A percentile compares a stretch with the other conserved stretches of the same genome.
These are phyloP conservation scores for Ophioderma brevispina DNA, from an alignment of 35 echinoderm and acorn worm species.

Conservation along the genomic window DNA sequence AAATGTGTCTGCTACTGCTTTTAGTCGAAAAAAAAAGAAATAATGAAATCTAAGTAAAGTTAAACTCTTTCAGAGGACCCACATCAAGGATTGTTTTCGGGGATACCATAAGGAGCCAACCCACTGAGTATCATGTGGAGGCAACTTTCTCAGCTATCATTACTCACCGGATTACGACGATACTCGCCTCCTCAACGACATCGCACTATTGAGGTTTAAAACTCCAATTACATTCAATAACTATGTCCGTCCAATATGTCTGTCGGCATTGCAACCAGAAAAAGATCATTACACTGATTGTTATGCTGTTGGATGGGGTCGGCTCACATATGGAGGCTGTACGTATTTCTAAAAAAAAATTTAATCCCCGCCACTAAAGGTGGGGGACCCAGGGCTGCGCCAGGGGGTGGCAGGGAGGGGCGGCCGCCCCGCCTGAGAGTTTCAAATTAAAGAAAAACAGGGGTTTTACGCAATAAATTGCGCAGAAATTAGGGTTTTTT, in stretches of 20 bases:
- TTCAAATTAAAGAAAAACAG: too few species aligned
- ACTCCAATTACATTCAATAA: not conserved
- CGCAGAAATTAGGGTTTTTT: too few species aligned
- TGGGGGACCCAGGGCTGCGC: too few species aligned
- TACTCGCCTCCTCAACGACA: not conserved
- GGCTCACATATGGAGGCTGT: not conserved
- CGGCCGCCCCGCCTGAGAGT: too few species aligned
- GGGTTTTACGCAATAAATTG: too few species aligned
- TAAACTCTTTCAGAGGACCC: not conserved
- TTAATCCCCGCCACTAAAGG: too few species aligned
- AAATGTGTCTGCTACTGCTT: too few species aligned
- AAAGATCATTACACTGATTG: slow-evolving; percentile 11
- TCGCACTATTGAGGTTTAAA: not conserved
- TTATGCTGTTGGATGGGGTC: slow-evolving; percentile 15
- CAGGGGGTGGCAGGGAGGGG: too few species aligned
- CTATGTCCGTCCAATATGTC: slow-evolving; percentile 9
- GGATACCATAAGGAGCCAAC: not conserved
- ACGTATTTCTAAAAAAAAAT: too few species aligned
- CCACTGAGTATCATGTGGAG: not conserved
- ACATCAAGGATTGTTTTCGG: not conserved
- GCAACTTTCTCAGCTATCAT: not conserved
- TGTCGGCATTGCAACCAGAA: not conserved
- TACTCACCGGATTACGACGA: not conserved
- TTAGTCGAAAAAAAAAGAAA: too few species aligned
- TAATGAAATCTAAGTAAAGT: too few species aligned